Conservation (phyloP, 1,140 invertebrate species). For the Drosophila ercepeae region DNA sequence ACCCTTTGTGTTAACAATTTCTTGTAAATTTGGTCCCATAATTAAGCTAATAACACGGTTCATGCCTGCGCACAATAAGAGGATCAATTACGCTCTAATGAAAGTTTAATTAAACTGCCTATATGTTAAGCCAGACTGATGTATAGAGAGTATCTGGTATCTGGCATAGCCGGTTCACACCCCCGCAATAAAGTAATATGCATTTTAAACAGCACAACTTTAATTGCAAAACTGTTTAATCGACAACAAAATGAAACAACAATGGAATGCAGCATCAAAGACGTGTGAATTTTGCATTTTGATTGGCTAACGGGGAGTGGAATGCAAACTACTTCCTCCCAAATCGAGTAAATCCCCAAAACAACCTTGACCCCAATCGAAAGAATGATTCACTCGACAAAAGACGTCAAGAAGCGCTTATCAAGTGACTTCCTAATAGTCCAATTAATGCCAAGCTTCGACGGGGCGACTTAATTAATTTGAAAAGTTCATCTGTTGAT, state of each 20-base stretch:
- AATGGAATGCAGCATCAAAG: conserved; percentile 13
- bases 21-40: conserved; percentile 14
- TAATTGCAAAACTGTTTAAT: conserved; percentile 46
- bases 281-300: conserved; percentile 28
- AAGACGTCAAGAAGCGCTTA: conserved; percentile 23
- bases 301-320: neutral
- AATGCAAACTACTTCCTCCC: conserved; percentile 24
- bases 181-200: conserved; percentile 45
- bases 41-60: conserved; percentile 22
- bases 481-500: conserved; percentile 1
- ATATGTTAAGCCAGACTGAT: neutral
- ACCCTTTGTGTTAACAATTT: conserved; percentile 1
- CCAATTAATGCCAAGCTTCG: conserved; percentile 39
- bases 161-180: conserved; percentile 9
- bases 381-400: conserved; percentile 18
- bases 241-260: conserved; percentile 4
- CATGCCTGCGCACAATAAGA: conserved; percentile 37
- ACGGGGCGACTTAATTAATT: conserved; percentile 37
- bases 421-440: conserved; percentile 44
- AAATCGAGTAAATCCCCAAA: neutral
- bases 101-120: conserved; percentile 25
- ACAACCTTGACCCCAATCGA: conserved; percentile 30
- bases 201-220: conserved; percentile 38
- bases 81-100: conserved; percentile 44
- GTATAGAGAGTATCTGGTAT: no score